Base-by-base conservation (phyloP, 2,113 vertebrate species). In the Mormyrus iriodes region DNA sequence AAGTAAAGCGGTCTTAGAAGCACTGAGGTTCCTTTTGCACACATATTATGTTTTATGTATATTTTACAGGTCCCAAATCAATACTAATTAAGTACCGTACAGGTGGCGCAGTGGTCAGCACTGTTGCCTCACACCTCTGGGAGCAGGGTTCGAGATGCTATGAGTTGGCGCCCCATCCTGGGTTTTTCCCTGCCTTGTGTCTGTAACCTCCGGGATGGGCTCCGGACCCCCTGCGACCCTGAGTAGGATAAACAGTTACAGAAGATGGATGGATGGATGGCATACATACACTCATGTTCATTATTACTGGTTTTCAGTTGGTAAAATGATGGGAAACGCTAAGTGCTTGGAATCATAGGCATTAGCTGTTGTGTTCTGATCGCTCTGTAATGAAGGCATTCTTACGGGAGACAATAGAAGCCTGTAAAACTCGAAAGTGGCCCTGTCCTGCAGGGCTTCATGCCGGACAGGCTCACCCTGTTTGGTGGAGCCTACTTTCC, bases 371-470 rank as follows among this genome's bases (percentile, higher is more conserved):
- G 69, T 76, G 39, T 76, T 76, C 31, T 31, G 17, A 7, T 76
- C 4, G 19, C n/a, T 53, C 35, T 35, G 17, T 7, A 10, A 58
- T 88, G 52, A 15, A 24, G 13, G 6, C 49, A 86, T 86, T 53
- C n/a, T 53, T 35, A 53, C 3, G 31, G 44, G 13, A 51, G 87
- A 44, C n/a, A 24, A 51, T 1, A 31, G 35, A 42, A 88, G 35
- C 76, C 51, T 27, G 76, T 85, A 89, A 89, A 89, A 89, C 88
- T 12, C 24, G 73, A 83, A 89, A 61, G 19, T 12, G 35, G 39
- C 42, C 88, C 55, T 19, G 21, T 12, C 48, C 17, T 35, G 31
- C 19, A 4, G 61, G 17, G 15, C 0, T 12, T 21, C 21, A 65
- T 27, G 9, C 1, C 17, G n/a, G 48, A 79, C 88, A 73, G 44